Percentiles rank a stretch among this genome's conserved stretches.
phyloP scores from a whole-genome alignment of 2,888 invertebrate genomes.

The Hemaris fuciformis region DNA sequence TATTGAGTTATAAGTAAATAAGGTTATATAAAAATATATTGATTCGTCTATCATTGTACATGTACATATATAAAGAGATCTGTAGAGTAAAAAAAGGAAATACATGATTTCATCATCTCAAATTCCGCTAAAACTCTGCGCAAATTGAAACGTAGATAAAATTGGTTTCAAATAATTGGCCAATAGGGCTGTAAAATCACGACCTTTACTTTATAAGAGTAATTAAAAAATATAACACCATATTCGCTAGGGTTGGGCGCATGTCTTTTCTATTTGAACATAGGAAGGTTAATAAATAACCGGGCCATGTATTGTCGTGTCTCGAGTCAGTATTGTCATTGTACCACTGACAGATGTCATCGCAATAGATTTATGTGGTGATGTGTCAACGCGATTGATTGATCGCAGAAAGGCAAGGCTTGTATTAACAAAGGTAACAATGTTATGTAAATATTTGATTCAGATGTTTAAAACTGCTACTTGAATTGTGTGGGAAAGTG shows the following conservation, averaged over 20 bases:
- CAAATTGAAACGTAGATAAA: too few relatives aligned
- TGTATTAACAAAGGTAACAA: conserved; percentile 1
- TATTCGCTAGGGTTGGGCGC: background rate
- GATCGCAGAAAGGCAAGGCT: background rate
- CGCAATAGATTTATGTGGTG: conserved; percentile 1
- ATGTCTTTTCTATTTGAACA: background rate
- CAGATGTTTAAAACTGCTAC: background rate
- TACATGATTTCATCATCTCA: too few relatives aligned
- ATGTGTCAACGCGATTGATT: background rate
- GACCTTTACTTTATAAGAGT: too few relatives aligned
- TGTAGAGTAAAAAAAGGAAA: too few relatives aligned
- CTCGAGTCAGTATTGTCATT: background rate
- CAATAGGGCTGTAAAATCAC: too few relatives aligned
- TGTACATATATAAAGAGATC: too few relatives aligned
- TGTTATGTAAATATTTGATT: conserved; percentile 5
- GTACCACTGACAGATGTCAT: background rate
- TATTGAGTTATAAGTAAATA: too few relatives aligned
- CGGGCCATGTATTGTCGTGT: background rate
- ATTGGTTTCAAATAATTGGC: too few relatives aligned
- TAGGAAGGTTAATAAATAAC: conserved; percentile 8
- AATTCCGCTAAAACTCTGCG: too few relatives aligned
- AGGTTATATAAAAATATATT: too few relatives aligned
- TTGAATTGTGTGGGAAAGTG: background rate
- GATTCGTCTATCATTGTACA: too few relatives aligned
- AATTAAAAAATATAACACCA: background rate